Evolutionary conservation across 1,140 invertebrate species (phyloP).

Genomic region (Leucophenga varia): DNA sequence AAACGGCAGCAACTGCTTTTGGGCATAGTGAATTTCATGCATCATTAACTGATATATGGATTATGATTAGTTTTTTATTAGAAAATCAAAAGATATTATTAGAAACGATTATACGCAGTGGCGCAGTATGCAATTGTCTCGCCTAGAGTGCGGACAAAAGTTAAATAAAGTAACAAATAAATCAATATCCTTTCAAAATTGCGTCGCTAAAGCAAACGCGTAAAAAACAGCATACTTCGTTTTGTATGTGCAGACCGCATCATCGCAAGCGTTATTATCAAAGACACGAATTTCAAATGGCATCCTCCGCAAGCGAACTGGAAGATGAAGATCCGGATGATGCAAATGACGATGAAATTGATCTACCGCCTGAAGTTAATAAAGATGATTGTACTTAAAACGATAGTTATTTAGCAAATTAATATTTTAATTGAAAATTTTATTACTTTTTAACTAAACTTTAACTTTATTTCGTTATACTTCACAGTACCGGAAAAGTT

Average conservation of each 20-base stretch:
- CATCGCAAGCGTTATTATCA: conserved; percentile 44
- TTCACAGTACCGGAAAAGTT: conserved; percentile 78
- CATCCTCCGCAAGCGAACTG: conserved; percentile 42
- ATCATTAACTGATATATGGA: conserved; percentile 17
- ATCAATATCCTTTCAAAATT: conserved; percentile 41
- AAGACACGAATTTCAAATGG: conserved; percentile 49
- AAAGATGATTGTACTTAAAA: conserved; percentile 20
- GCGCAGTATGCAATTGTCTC: neutral
- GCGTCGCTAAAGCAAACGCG: conserved; percentile 35
- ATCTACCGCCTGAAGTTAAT: conserved; percentile 12
- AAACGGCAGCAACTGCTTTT: too few species aligned
- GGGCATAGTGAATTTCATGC: conserved; percentile 43
- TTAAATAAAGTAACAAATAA: neutral
- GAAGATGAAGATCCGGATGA: conserved; percentile 34
- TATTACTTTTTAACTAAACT: too few species aligned
- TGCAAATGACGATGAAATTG: conserved; percentile 46
- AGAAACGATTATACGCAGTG: neutral
- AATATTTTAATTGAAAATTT: too few species aligned
- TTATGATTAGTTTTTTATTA: neutral
- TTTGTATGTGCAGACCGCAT: conserved; percentile 49
- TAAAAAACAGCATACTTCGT: conserved; percentile 44
- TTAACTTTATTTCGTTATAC: too few species aligned
- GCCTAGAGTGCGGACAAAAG: neutral
- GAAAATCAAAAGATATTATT: neutral
- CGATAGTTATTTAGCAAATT: too few species aligned